Evolutionary conservation across 2,113 vertebrate species (phyloP).

Genomic region (Typhlomys cinereus): DNA sequence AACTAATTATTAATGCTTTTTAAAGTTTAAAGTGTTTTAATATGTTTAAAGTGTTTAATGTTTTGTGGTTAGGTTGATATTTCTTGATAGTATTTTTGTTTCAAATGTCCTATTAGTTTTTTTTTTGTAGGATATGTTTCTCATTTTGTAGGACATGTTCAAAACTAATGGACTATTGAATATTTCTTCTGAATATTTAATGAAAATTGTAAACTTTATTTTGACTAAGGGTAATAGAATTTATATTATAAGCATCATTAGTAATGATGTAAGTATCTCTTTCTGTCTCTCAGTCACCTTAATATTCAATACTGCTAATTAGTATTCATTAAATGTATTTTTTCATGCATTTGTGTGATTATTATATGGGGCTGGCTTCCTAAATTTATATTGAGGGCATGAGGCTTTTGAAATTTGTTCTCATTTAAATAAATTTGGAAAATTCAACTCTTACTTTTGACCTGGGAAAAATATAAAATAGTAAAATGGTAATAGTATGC

Average conservation of each 20-base stretch:
- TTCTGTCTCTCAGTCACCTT: background rate
- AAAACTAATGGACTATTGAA: slow-evolving; percentile 30
- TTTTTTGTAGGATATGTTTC: slow-evolving; percentile 45
- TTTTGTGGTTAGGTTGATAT: slow-evolving; percentile 56
- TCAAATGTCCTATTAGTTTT: slow-evolving; percentile 49
- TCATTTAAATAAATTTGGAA: slow-evolving; percentile 18
- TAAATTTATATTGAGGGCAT: slow-evolving; percentile 48
- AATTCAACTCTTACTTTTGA: slow-evolving; percentile 34
- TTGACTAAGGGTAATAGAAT: background rate
- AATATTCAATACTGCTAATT: slow-evolving; percentile 28
- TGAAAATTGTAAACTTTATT: slow-evolving; percentile 48
- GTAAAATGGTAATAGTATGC: background rate
- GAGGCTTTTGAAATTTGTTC: too few species aligned
- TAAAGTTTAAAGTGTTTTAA: slow-evolving; percentile 58
- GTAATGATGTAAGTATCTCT: slow-evolving; percentile 50
- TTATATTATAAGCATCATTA: slow-evolving; percentile 45
- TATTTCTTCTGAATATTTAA: slow-evolving; percentile 50
- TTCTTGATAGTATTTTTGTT: slow-evolving; percentile 66
- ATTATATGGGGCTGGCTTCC: background rate
- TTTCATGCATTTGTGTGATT: slow-evolving; percentile 29
- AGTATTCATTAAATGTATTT: background rate
- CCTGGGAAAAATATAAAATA: background rate
- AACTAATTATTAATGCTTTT: slow-evolving; percentile 56
- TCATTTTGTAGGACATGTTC: slow-evolving; percentile 32
- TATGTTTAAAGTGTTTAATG: slow-evolving; percentile 48